phyloP scores from a whole-genome alignment of 2,113 vertebrate species.

The Laterallus jamaicensis region DNA sequence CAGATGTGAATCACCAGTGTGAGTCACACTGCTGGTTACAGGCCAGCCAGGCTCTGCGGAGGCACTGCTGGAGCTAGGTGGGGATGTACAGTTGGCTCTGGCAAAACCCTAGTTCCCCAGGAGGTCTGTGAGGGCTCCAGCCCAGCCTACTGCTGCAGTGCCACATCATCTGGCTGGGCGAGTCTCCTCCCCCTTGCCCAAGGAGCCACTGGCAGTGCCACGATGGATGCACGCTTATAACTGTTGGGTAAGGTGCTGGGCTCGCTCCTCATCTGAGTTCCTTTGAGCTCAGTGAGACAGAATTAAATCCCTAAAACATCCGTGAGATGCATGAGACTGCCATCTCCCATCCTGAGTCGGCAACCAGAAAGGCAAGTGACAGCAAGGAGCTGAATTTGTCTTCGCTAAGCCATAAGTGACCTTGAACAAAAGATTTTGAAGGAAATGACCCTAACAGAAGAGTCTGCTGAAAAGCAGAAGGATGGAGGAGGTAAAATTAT shows the following conservation, averaged over 20 bases:
- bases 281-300: background rate
- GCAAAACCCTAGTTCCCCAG: background rate
- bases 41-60: accelerated
- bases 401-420: background rate
- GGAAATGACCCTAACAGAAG: background rate
- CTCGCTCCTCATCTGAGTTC: background rate
- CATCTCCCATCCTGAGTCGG: background rate
- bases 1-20: accelerated
- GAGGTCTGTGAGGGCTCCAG: background rate
- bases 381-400: slow-evolving; percentile 25
- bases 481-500: background rate
- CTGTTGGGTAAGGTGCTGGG: background rate
- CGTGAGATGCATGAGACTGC: accelerated
- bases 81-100: accelerated
- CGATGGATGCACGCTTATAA: accelerated
- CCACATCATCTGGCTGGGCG: accelerated
- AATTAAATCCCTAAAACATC: slow-evolving; percentile 1
- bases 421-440: slow-evolving; percentile 8
- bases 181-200: background rate
- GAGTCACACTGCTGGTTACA: accelerated
- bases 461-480: background rate
- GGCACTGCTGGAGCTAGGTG: accelerated
- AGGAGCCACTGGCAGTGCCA: background rate
- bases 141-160: accelerated
- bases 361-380: background rate